Conservation (phyloP, 2,797 vertebrate species). For the Clarias fuscus region DNA sequence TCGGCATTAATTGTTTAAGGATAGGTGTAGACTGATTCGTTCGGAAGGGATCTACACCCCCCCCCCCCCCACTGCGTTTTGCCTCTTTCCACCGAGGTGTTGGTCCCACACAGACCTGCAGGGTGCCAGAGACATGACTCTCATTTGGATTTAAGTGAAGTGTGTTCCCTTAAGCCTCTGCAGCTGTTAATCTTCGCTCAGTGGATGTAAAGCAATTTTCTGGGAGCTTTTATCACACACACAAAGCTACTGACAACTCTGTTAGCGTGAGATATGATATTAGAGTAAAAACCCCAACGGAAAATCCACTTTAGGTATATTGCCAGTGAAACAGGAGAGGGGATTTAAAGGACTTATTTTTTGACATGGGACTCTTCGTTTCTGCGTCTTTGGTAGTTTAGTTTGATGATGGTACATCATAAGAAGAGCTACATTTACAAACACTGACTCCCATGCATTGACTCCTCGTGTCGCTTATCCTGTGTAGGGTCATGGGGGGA, state of each 20-base stretch:
- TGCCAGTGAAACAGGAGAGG: slow-evolving; percentile 6
- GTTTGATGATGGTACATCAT: not conserved
- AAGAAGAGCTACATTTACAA: not conserved
- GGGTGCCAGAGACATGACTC: slow-evolving; percentile 33
- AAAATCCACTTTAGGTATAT: slow-evolving; percentile 35
- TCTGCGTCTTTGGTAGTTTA: slow-evolving; percentile 24
- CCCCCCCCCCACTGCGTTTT: slow-evolving; percentile 24
- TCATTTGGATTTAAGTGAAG: slow-evolving; percentile 42
- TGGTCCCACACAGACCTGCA: slow-evolving; percentile 30
- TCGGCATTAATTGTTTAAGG: slow-evolving; percentile 56
- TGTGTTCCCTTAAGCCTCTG: slow-evolving; percentile 45
- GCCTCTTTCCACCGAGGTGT: slow-evolving; percentile 28
- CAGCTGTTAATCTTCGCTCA: slow-evolving; percentile 50
- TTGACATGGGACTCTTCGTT: not conserved
- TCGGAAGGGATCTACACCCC: slow-evolving; percentile 44
- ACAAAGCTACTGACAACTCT: slow-evolving; percentile 45
- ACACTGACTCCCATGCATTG: not conserved
- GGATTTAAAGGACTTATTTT: slow-evolving; percentile 12
- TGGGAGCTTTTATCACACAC: slow-evolving; percentile 33
- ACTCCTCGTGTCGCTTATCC: too few species aligned
- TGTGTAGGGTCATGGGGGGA: too few species aligned
- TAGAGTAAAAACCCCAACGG: slow-evolving; percentile 24
- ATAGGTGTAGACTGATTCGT: slow-evolving; percentile 46
- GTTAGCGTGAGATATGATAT: slow-evolving; percentile 34
- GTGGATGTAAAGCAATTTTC: slow-evolving; percentile 42